Conservation (phyloP, 64 coral and sea anemone genomes). For the Anthopleura sola region DNA sequence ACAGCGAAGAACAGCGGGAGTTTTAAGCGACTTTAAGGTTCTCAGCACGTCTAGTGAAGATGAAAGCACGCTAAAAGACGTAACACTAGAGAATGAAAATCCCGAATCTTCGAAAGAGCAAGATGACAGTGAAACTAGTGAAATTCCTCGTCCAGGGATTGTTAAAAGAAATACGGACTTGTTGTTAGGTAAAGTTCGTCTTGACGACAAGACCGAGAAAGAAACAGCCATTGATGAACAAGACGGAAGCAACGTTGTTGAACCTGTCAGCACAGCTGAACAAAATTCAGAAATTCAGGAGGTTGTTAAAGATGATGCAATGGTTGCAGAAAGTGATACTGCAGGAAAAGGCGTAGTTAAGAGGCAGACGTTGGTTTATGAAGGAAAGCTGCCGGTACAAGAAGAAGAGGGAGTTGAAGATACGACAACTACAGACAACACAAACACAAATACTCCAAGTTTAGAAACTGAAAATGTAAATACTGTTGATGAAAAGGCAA, state of each 20-base stretch:
- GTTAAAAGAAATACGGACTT: slow-evolving; percentile 33
- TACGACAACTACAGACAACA: background rate
- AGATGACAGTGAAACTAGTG: slow-evolving; percentile 14
- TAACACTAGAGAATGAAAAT: background rate
- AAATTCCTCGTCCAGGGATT: slow-evolving; percentile 21
- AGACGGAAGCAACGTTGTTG: background rate
- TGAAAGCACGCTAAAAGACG: background rate
- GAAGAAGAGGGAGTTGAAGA: background rate
- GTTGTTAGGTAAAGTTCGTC: slow-evolving; percentile 23
- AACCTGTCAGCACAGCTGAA: background rate
- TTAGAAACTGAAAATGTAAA: background rate
- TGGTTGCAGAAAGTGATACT: slow-evolving; percentile 1
- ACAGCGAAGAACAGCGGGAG: background rate
- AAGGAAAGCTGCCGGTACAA: background rate
- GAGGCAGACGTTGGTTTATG: slow-evolving; percentile 21
- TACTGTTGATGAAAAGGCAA: background rate
- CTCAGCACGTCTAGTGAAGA: background rate
- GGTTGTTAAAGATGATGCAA: background rate
- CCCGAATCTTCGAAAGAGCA: background rate
- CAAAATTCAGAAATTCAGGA: background rate
- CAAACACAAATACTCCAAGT: background rate
- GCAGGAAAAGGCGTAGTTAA: slow-evolving; percentile 41
- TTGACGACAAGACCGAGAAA: background rate
- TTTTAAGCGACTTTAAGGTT: background rate
- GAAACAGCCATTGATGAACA: background rate